Conservation (phyloP, 2,888 invertebrate species). For the Apodemia mormo region DNA sequence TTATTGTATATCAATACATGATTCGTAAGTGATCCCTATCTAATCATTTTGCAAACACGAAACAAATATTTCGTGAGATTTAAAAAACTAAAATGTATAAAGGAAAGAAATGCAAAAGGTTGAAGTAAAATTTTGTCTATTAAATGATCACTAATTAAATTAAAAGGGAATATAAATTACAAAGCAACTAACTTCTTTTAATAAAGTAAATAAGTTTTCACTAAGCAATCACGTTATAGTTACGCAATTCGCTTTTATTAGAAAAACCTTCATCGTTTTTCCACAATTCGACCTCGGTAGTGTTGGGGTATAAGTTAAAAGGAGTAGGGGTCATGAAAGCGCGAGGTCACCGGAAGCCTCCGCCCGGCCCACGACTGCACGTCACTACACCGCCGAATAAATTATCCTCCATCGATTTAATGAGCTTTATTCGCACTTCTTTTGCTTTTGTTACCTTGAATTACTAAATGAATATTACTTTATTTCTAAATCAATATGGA, state of each 20-base stretch:
- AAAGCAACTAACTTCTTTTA: background rate
- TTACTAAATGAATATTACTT: background rate
- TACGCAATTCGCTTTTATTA: background rate
- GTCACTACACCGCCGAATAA: conserved; percentile 56
- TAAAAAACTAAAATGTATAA: too few relatives aligned
- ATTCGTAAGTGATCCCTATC: too few relatives aligned
- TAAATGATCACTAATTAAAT: too few relatives aligned
- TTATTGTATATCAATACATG: too few relatives aligned
- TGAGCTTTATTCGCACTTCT: conserved; percentile 39
- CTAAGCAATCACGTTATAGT: background rate
- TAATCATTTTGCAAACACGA: too few relatives aligned
- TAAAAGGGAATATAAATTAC: too few relatives aligned
- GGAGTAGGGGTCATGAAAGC: conserved; percentile 39
- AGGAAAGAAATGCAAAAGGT: too few relatives aligned
- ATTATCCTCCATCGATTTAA: conserved; percentile 50
- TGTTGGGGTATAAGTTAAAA: conserved; percentile 14
- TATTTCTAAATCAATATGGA: too few relatives aligned
- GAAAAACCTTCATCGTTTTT: conserved; percentile 1
- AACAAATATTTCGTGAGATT: too few relatives aligned
- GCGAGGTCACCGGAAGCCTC: conserved; percentile 57
- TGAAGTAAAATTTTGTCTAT: too few relatives aligned
- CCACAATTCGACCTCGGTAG: background rate
- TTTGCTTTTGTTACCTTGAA: background rate
- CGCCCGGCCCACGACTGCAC: conserved; percentile 49
- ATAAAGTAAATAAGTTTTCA: background rate